These are phyloP conservation scores for Schlechtendalia chinensis DNA, from an alignment of 1,140 invertebrate genomes.

Conservation along the genomic window DNA sequence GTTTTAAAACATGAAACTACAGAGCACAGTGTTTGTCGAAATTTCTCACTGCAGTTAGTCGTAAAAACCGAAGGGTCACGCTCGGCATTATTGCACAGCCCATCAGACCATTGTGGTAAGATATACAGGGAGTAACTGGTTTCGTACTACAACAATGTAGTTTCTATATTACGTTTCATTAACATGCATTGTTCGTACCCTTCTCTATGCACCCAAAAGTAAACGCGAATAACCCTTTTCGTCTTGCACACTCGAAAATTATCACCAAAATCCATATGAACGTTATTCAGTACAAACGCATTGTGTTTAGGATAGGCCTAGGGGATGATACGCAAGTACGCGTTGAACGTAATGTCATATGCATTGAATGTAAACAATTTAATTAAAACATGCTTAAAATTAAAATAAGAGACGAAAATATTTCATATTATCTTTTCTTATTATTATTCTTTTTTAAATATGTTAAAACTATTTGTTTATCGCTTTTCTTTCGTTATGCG, in stretches of 20 bases:
- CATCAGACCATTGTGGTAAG: conserved; percentile 11
- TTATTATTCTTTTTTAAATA: too few relatives aligned
- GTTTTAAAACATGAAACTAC: not conserved
- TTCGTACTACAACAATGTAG: not conserved
- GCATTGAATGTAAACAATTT: not conserved
- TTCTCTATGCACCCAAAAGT: conserved; percentile 3
- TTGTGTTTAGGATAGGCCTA: not conserved
- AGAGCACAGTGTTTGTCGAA: not conserved
- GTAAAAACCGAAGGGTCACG: conserved; percentile 26
- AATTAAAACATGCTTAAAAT: not conserved
- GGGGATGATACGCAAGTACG: too few relatives aligned
- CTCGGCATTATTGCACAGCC: conserved; percentile 1
- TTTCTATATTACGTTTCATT: conserved; percentile 40
- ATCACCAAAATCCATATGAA: not conserved
- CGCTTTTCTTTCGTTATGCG: too few relatives aligned
- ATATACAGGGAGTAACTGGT: conserved; percentile 17
- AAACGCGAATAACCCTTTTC: not conserved
- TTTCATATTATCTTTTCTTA: not conserved
- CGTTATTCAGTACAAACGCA: too few relatives aligned
- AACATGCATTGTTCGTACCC: conserved; percentile 34
- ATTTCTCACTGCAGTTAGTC: not conserved
- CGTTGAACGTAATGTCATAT: not conserved
- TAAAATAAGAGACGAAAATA: not conserved
- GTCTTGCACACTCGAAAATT: not conserved
- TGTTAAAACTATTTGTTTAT: not conserved